Evolutionary conservation across 1,140 invertebrate genomes (phyloP).

Genomic region (Nasonia longicornis): DNA sequence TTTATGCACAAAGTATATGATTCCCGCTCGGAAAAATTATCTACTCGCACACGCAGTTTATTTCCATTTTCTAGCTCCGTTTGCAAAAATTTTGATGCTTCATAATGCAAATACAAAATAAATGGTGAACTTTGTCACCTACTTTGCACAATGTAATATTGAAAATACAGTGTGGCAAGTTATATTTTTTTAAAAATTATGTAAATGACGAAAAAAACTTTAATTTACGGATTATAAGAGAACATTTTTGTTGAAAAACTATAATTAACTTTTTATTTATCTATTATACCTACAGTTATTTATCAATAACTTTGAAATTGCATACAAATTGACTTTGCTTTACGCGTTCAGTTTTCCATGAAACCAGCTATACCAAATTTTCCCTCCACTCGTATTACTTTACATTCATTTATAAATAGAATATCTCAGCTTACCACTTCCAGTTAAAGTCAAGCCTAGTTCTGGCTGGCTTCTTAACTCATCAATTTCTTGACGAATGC

Average conservation of each 20-base stretch:
- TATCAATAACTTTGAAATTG: background rate
- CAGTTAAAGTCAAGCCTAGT: background rate
- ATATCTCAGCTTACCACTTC: slow-evolving; percentile 3
- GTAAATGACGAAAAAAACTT: too few species aligned
- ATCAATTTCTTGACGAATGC: slow-evolving; percentile 83
- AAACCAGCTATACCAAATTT: background rate
- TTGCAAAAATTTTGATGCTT: too few species aligned
- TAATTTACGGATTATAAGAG: too few species aligned
- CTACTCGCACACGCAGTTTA: too few species aligned
- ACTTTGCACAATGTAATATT: too few species aligned
- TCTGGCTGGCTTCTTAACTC: slow-evolving; percentile 60
- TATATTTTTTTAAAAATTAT: too few species aligned
- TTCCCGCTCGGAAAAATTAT: too few species aligned
- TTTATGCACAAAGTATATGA: too few species aligned
- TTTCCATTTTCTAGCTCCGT: too few species aligned
- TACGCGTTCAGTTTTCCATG: background rate
- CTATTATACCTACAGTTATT: background rate
- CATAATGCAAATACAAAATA: too few species aligned
- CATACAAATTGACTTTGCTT: background rate
- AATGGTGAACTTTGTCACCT: too few species aligned
- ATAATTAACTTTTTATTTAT: background rate
- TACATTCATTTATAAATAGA: background rate
- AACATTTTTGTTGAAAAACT: background rate
- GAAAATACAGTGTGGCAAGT: too few species aligned
- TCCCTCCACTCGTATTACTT: background rate